Evolutionary conservation across 2,113 vertebrate species (phyloP), one percentile per base, ranked within the genome.

Genomic region (Crypturellus undulatus): DNA sequence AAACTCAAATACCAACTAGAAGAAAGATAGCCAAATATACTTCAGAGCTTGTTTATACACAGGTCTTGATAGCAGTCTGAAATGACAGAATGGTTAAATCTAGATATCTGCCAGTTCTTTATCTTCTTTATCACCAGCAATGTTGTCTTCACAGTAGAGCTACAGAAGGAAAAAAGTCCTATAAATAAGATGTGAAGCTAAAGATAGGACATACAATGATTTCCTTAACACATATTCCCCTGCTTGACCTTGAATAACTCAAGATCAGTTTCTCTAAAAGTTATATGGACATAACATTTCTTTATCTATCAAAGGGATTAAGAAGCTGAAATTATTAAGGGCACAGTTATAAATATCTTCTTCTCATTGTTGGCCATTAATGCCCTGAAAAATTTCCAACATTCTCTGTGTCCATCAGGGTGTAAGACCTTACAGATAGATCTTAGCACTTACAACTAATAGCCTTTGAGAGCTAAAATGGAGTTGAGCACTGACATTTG

Each of bases 231-330:
- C 56, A 18, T 42, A 34, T n/a, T n/a, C 12, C 25, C 40, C 52
- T 64, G 26, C 26, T 64, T 91, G 89, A 95, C 91, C 79, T 94
- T 92, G 84, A 94, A 59, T 83, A 92, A 83, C 42, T 90, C 56
- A 59, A 58, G 18, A 69, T 51, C 11, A 0, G 6, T 87, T 49
- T 79, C 56, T 80, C 65, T 38, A 86, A 71, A 59, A 86, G 83
- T 90, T 84, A 69, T 52, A 43, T 1, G 52, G 77, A 49, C 21
- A n/a, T 47, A 58, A 24, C 67, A 72, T 86, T 81, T 83, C 54
- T 76, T 25, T 87, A 38, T 4, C 28, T 1, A 0, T 30, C 64
- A 78, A 80, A 80, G 32, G 21, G 25, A 85, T 64, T 94, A 63
- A 83, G 79, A 90, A 77, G 15, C 1, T 13, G 42, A 64, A 88